Conservation (phyloP, 2,888 invertebrate species). For the Willowsia nigromaculata region DNA sequence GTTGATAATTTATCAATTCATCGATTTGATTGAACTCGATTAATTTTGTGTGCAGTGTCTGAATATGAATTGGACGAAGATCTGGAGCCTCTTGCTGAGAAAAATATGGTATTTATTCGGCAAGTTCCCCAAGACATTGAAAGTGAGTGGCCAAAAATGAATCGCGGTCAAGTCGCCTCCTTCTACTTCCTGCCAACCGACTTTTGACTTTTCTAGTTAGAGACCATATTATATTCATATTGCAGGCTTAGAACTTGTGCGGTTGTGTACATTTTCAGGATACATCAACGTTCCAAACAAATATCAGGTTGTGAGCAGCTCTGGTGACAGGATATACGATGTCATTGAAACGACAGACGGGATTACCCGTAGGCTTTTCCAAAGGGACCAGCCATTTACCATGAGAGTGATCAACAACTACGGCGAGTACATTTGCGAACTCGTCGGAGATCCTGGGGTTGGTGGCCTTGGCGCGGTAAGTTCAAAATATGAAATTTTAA, state of each 20-base stretch:
- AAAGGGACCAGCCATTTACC: constrained; percentile 61
- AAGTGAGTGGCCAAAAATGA: constrained; percentile 49
- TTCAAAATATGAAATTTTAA: constrained; percentile 21
- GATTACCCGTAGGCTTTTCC: constrained; percentile 50
- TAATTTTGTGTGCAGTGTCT: constrained; percentile 44
- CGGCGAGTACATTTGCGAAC: constrained; percentile 65
- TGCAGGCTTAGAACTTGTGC: constrained; percentile 69
- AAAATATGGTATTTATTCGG: constrained; percentile 58
- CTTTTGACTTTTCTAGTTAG: neutral
- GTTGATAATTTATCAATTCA: too few relatives aligned
- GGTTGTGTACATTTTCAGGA: constrained; percentile 67
- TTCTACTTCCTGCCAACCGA: neutral
- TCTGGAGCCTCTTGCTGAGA: constrained; percentile 46
- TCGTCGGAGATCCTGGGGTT: constrained; percentile 59
- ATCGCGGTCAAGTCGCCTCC: neutral
- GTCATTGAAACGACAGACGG: constrained; percentile 63
- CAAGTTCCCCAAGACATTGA: constrained; percentile 65
- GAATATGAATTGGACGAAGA: constrained; percentile 62
- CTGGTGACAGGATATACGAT: constrained; percentile 54
- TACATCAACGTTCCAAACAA: constrained; percentile 69
- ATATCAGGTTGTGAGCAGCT: constrained; percentile 56
- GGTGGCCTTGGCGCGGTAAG: constrained; percentile 61
- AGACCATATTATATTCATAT: constrained; percentile 51
- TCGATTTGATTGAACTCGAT: too few relatives aligned
- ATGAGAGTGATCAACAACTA: constrained; percentile 58